Evolutionary conservation across 2,113 vertebrate species (phyloP).

Genomic region (Odontesthes bonariensis): DNA sequence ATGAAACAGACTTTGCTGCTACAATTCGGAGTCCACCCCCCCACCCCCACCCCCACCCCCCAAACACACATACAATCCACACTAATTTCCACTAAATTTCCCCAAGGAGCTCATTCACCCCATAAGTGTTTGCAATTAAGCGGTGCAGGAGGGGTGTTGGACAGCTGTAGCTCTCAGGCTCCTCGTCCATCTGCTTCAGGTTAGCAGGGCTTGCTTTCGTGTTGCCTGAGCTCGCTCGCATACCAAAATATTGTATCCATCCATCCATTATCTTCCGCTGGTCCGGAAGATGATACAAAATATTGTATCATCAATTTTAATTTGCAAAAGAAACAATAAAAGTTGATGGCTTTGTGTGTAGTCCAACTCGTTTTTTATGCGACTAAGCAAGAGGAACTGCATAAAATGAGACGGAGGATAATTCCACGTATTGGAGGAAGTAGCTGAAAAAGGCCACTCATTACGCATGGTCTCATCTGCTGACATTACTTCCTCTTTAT

Average conservation of each 20-base stretch:
- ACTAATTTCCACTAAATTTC: constrained; percentile 60
- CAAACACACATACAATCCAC: constrained; percentile 46
- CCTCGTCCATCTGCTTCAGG: constrained; percentile 65
- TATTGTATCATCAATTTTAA: neutral
- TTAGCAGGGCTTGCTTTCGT: constrained; percentile 13
- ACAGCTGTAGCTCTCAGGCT: constrained; percentile 53
- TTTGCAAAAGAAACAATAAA: neutral
- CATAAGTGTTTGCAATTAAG: constrained; percentile 42
- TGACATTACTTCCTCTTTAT: constrained; percentile 49
- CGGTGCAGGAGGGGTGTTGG: constrained; percentile 30
- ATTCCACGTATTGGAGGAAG: constrained; percentile 2
- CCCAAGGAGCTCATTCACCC: constrained; percentile 67
- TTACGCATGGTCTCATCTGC: constrained; percentile 4
- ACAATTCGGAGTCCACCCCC: constrained; percentile 35
- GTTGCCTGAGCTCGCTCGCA: neutral
- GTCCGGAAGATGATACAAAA: too few relatives aligned
- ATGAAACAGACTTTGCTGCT: constrained; percentile 51
- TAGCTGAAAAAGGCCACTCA: neutral
- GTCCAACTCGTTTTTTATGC: neutral
- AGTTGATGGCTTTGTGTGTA: too few relatives aligned
- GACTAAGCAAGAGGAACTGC: neutral
- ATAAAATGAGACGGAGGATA: neutral
- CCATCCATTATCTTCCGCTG: too few relatives aligned
- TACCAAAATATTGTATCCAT: neutral
- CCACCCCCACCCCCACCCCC: constrained; percentile 35